Percentiles rank a stretch among this genome's conserved stretches.
These are phyloP conservation scores for Heliconius congener DNA, from an alignment of 1,140 invertebrate species.

Conservation along the genomic window DNA sequence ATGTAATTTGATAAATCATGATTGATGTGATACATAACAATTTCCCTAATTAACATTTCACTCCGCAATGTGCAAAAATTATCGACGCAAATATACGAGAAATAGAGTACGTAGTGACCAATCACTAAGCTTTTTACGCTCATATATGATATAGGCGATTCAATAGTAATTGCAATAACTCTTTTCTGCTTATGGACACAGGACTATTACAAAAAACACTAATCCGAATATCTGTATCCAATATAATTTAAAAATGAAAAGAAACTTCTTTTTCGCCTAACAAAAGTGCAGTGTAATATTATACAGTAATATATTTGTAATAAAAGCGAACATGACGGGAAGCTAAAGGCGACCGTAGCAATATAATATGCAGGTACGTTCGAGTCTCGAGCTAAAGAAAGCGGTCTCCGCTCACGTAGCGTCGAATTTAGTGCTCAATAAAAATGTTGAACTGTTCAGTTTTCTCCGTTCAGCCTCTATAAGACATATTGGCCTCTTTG, in stretches of 20 bases:
- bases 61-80: too few relatives aligned
- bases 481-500: constrained; percentile 18
- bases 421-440: constrained; percentile 39
- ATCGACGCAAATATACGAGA: too few relatives aligned
- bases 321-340: constrained; percentile 19
- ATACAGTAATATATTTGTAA: constrained; percentile 19
- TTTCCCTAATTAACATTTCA: too few relatives aligned
- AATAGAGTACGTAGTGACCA: too few relatives aligned
- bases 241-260: not conserved
- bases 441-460: constrained; percentile 34
- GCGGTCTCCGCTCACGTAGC: constrained; percentile 30
- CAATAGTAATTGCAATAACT: too few relatives aligned
- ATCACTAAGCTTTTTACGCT: too few relatives aligned
- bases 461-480: constrained; percentile 24
- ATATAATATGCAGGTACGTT: constrained; percentile 25
- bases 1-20: too few relatives aligned
- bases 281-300: constrained; percentile 8
- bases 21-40: too few relatives aligned
- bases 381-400: constrained; percentile 25
- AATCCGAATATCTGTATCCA: not conserved
- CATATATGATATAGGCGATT: too few relatives aligned
- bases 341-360: constrained; percentile 18
- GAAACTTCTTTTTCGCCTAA: not conserved
- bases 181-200: too few relatives aligned
- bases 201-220: not conserved